Base-by-base conservation (phyloP, 2,888 invertebrate genomes). In the Ditula angustiorana region DNA sequence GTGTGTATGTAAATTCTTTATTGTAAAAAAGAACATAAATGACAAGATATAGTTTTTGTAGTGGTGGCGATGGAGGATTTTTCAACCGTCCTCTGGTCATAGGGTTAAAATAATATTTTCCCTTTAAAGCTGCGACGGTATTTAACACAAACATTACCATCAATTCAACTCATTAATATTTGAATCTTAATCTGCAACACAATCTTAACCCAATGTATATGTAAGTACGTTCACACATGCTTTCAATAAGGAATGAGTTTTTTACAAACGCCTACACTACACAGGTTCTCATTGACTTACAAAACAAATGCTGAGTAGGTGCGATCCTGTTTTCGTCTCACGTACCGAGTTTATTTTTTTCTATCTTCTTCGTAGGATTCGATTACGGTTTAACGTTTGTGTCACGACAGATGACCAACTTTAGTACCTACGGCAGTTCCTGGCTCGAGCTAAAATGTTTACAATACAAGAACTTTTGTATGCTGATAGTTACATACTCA, bases 331-430 rank as follows among this genome's bases (percentile, higher is more conserved):
- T 86, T 87, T 84, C 89, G 69, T 67, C 80, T 87, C 88, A 90
- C 90, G 90, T 90, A 82, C 78, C 61, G 73, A 83, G 79, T 87
- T 90, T 85, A 87, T 84, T 87, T 87, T 88, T 85, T 87, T 85
- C 88, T 84, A 87, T 88, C 86, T 87, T 85, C 86, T 82, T 85
- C 81, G 83, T 84, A 77, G 84, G 85, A 87, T 89, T 89, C 87
- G 86, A 88, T 88, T 88, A 86, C 85, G 80, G 78, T 80, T 78
- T 80, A 82, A 64, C 59, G 64, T 64, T 64, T 64, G 64, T 47
- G 53, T 64, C 53, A 33, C 46, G 64, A 53, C 58, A 59, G 64
- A 64, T 59, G 46, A 64, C 59, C 64, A 53, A 53, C 59, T 41
- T 64, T 53, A 26, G 53, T 53, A 2, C 24, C 46, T 30, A 58